phyloP scores from a whole-genome alignment of 2,113 vertebrate genomes.

The Sinocyclocheilus grahami region DNA sequence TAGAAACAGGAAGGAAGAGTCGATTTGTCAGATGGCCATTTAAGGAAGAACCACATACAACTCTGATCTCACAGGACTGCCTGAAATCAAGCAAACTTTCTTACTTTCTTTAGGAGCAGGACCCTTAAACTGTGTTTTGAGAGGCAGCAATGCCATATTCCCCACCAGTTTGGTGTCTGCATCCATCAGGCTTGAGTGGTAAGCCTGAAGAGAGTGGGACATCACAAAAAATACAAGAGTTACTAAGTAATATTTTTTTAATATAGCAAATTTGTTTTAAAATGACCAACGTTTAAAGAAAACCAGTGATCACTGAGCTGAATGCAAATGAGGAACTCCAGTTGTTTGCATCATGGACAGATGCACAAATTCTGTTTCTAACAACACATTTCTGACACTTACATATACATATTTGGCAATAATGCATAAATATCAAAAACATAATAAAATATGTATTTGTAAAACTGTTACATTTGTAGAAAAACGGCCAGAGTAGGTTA shows the following conservation, averaged over 20 bases:
- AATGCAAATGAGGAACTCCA: neutral
- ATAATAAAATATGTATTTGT: neutral
- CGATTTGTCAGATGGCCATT: slow-evolving; percentile 43
- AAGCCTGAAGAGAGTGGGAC: slow-evolving; percentile 77
- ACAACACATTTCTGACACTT: neutral
- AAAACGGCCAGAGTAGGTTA: neutral
- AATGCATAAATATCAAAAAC: neutral
- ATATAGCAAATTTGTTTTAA: neutral
- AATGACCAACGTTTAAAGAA: neutral
- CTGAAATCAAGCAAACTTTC: slow-evolving; percentile 52
- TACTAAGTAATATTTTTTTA: neutral
- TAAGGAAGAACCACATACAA: slow-evolving; percentile 55
- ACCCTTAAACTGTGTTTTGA: slow-evolving; percentile 96
- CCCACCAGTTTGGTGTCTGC: slow-evolving; percentile 87
- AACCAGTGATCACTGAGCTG: neutral
- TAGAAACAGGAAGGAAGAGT: slow-evolving; percentile 23
- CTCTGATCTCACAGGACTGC: neutral
- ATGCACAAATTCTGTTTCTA: neutral
- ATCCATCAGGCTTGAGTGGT: slow-evolving; percentile 91
- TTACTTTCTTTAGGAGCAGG: slow-evolving; percentile 94
- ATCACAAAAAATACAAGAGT: neutral
- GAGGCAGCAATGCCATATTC: slow-evolving; percentile 94
- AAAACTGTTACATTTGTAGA: neutral
- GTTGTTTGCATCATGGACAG: neutral
- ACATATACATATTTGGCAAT: neutral